A percentile compares a stretch with the other conserved stretches of the same genome.
These are phyloP conservation scores for Miltochrista miniata DNA, from an alignment of 2,888 invertebrate species.

Conservation along the genomic window DNA sequence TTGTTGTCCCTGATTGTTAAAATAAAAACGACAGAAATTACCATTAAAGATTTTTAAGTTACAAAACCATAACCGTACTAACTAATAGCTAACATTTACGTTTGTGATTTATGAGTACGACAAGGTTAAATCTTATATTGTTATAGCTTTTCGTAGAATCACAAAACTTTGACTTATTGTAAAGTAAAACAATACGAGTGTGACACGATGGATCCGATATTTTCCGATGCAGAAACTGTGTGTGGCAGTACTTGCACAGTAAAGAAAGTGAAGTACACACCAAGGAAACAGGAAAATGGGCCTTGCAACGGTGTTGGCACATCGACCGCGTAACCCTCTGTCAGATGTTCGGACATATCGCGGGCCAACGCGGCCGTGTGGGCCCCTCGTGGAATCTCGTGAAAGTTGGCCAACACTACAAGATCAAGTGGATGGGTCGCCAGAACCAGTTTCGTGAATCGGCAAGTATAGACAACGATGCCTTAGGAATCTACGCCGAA, in stretches of 20 bases:
- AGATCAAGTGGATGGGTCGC: conserved; percentile 72
- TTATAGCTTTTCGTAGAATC: too few relatives aligned
- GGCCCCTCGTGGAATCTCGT: conserved; percentile 73
- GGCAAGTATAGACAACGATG: conserved; percentile 63
- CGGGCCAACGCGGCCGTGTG: conserved; percentile 26
- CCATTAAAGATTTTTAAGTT: too few relatives aligned
- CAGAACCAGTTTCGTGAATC: conserved; percentile 71
- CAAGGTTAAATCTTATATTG: too few relatives aligned
- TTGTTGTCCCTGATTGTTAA: too few relatives aligned
- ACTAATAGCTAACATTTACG: too few relatives aligned
- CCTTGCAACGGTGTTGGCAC: conserved; percentile 20
- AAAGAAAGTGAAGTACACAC: conserved; percentile 20
- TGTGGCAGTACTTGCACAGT: conserved; percentile 16
- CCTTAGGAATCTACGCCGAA: conserved; percentile 44
- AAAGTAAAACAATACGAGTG: too few relatives aligned
- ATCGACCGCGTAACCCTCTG: conserved; percentile 35
- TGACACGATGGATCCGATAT: too few relatives aligned
- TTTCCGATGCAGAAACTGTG: not conserved
- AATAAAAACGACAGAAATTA: too few relatives aligned
- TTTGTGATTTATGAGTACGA: too few relatives aligned
- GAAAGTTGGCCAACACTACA: conserved; percentile 77
- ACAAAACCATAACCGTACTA: too few relatives aligned
- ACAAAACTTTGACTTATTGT: too few relatives aligned
- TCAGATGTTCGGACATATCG: conserved; percentile 55
- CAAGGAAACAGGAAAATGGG: conserved; percentile 25